A percentile compares a stretch with the other conserved stretches of the same genome.
Conservation (phyloP, 2,888 invertebrate genomes). For the Rhingia rostrata region DNA sequence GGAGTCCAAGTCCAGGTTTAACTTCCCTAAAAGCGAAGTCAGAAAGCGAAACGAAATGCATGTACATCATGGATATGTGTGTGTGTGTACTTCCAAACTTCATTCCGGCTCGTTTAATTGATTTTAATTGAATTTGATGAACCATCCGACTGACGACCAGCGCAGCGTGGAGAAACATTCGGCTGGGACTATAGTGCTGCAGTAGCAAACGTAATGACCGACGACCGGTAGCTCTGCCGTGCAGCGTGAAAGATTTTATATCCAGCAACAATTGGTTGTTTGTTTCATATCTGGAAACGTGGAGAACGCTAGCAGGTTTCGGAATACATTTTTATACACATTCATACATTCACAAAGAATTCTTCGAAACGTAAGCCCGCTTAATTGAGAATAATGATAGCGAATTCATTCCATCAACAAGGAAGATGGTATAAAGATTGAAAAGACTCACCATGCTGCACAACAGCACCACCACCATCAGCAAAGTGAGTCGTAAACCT, state of each 20-base stretch:
- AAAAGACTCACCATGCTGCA: constrained; percentile 40
- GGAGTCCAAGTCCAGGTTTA: constrained; percentile 51
- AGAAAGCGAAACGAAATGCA: constrained; percentile 42
- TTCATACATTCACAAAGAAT: constrained; percentile 41
- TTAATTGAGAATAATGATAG: constrained; percentile 74
- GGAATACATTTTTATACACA: constrained; percentile 63
- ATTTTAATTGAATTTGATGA: constrained; percentile 74
- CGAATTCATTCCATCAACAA: constrained; percentile 63
- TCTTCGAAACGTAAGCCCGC: constrained; percentile 70
- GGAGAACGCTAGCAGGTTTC: constrained; percentile 63
- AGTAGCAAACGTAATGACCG: constrained; percentile 51
- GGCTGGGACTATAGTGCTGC: constrained; percentile 4
- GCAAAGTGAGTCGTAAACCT: constrained; percentile 40
- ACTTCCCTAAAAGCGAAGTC: constrained; percentile 41
- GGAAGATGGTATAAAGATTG: constrained; percentile 39
- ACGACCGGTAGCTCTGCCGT: constrained; percentile 66
- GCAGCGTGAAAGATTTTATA: constrained; percentile 73
- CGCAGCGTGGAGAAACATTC: constrained; percentile 20
- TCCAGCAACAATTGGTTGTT: constrained; percentile 74
- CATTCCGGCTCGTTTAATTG: constrained; percentile 63
- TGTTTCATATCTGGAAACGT: constrained; percentile 60
- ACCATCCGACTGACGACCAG: constrained; percentile 51
- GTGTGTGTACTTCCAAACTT: constrained; percentile 53
- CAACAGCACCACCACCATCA: constrained; percentile 26
- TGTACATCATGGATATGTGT: neutral